phyloP scores from a whole-genome alignment of 2,113 vertebrate species.

The Antechinus stuartii region DNA sequence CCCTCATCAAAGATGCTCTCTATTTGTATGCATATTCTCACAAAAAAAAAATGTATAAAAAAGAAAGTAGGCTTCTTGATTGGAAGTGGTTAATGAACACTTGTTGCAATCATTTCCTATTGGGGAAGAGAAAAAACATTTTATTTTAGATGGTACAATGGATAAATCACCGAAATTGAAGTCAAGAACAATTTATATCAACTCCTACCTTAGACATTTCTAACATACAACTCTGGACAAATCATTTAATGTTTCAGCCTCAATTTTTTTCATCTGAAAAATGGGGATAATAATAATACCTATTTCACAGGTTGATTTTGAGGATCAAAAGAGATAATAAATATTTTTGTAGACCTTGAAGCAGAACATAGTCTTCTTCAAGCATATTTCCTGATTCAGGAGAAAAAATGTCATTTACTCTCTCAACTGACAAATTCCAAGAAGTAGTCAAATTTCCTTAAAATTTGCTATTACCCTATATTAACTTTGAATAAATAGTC shows the following conservation, averaged over 20 bases:
- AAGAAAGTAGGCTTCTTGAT: not conserved
- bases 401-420: not conserved
- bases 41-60: not conserved
- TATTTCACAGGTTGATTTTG: not conserved
- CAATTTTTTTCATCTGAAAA: not conserved
- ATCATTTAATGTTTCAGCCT: conserved; percentile 4
- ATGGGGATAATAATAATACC: not conserved
- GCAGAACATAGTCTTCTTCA: not conserved
- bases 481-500: not conserved
- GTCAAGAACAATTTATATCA: not conserved
- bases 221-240: not conserved
- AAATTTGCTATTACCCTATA: rapidly evolving
- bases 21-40: not conserved
- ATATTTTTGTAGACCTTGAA: not conserved
- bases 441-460: rapidly evolving
- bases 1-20: not conserved
- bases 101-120: not conserved
- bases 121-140: not conserved
- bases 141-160: not conserved
- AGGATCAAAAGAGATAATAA: not conserved
- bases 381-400: not conserved
- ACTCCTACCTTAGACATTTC: not conserved
- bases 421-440: not conserved
- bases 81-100: not conserved
- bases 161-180: not conserved